phyloP scores from a whole-genome alignment of 2,888 invertebrate genomes.

The Apamea sordens region DNA sequence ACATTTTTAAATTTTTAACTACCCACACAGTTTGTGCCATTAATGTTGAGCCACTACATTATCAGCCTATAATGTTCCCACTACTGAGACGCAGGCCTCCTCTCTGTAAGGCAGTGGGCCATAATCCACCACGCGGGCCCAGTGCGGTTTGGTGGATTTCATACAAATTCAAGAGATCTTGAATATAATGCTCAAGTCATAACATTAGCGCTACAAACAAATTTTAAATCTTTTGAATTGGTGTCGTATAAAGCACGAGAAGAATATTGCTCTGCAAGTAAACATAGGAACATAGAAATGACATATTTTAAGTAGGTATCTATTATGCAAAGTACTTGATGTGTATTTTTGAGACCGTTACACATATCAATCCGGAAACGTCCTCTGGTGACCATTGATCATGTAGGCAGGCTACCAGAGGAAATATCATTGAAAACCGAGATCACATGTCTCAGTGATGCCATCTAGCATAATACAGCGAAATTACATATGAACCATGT shows the following conservation, averaged over 20 bases:
- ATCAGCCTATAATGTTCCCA: no score
- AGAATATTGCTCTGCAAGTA: neutral
- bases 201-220: neutral
- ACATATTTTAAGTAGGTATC: neutral
- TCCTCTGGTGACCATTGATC: neutral
- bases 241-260: neutral
- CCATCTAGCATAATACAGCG: neutral
- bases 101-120: no score
- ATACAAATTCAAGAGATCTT: neutral
- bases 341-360: no score
- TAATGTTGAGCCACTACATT: no score
- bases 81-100: no score
- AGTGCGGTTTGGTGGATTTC: no score
- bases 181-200: neutral
- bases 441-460: neutral
- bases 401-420: neutral
- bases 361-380: no score
- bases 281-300: neutral
- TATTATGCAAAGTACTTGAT: neutral
- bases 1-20: no score
- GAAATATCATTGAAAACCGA: neutral
- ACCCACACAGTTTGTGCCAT: no score
- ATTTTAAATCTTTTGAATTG: neutral
- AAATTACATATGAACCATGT: neutral
- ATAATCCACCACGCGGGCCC: no score